phyloP scores from a whole-genome alignment of 2,888 invertebrate genomes.

The Eulithis prunata region DNA sequence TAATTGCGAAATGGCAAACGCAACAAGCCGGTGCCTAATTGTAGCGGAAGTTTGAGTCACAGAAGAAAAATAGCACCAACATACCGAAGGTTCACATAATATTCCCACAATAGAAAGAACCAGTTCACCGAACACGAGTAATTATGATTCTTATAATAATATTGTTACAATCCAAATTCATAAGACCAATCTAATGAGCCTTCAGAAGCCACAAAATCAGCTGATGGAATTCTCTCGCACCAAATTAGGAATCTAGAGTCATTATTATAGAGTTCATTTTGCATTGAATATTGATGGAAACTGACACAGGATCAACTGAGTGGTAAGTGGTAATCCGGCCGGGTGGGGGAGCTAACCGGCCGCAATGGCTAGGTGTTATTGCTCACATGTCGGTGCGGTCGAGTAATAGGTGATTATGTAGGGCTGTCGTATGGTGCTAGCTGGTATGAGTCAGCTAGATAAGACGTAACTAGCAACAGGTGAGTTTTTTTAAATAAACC shows the following conservation, averaged over 20 bases:
- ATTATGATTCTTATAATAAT: background rate
- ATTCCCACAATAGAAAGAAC: background rate
- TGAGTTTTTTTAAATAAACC: background rate
- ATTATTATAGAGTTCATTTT: conserved; percentile 9
- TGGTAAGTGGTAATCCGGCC: conserved; percentile 70
- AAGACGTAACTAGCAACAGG: background rate
- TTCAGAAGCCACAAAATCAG: background rate
- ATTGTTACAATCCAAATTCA: background rate
- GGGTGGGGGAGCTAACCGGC: conserved; percentile 57
- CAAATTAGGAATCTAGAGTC: conserved; percentile 5
- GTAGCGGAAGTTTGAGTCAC: conserved; percentile 30
- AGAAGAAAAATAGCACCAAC: conserved; percentile 47
- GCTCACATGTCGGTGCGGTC: conserved; percentile 53
- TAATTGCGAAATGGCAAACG: conserved; percentile 27
- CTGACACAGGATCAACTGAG: conserved; percentile 38
- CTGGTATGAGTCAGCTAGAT: conserved; percentile 8
- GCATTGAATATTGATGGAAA: conserved; percentile 2
- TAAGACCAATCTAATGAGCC: background rate
- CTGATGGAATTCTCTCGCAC: background rate
- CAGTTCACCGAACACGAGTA: background rate
- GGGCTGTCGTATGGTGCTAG: conserved; percentile 45
- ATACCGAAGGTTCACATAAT: conserved; percentile 6
- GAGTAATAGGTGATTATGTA: conserved; percentile 61
- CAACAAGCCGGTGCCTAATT: conserved; percentile 24
- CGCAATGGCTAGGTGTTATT: conserved; percentile 53